These are phyloP conservation scores for Drosophila mimetica DNA, from an alignment of 2,888 invertebrate species.

Conservation along the genomic window DNA sequence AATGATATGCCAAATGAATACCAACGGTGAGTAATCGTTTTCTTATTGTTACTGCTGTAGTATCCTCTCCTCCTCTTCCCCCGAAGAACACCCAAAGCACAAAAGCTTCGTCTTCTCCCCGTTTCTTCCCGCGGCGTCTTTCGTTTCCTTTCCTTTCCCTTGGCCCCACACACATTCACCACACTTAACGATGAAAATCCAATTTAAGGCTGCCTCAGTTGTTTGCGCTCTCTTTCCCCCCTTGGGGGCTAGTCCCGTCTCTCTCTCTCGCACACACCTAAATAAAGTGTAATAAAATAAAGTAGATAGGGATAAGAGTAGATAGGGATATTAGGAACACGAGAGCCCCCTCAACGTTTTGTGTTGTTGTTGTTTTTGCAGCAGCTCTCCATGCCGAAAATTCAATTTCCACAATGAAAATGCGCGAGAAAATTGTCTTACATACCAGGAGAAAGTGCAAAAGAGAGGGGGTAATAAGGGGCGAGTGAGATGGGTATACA, in stretches of 20 bases:
- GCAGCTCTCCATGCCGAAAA: constrained; percentile 75
- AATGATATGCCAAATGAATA: constrained; percentile 85
- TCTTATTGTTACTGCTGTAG: constrained; percentile 38
- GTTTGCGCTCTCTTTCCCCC: constrained; percentile 47
- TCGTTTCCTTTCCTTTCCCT: constrained; percentile 6
- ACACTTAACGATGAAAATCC: constrained; percentile 81
- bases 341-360: constrained; percentile 9
- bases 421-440: constrained; percentile 82
- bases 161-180: constrained; percentile 41
- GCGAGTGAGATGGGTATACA: constrained; percentile 22
- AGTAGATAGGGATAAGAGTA: constrained; percentile 65
- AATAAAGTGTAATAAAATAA: constrained; percentile 83
- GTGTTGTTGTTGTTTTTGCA: constrained; percentile 39
- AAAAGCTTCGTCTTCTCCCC: constrained; percentile 37
- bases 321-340: constrained; percentile 21
- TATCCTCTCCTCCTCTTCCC: constrained; percentile 12
- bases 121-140: constrained; percentile 8
- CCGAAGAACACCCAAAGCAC: constrained; percentile 65
- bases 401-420: constrained; percentile 82
- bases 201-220: constrained; percentile 78
- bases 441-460: constrained; percentile 22
- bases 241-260: constrained; percentile 21
- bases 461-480: constrained; percentile 25
- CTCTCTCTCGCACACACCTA: constrained; percentile 26
- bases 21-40: constrained; percentile 84